phyloP scores from a whole-genome alignment of 1,140 invertebrate species.

The Vanessa atalanta region DNA sequence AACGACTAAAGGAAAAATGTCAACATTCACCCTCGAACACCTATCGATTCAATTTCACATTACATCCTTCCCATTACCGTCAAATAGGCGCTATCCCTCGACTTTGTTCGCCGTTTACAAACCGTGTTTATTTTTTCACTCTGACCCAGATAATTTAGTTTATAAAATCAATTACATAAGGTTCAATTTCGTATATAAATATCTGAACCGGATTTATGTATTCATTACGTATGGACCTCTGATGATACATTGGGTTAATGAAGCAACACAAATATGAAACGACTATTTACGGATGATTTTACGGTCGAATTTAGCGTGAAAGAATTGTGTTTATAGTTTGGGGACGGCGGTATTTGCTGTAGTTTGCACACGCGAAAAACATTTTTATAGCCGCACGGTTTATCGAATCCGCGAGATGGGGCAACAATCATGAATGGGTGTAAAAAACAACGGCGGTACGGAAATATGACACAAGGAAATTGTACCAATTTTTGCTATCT shows the following conservation, averaged over 20 bases:
- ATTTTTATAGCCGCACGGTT: conserved; percentile 22
- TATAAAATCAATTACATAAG: not conserved
- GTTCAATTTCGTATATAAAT: conserved; percentile 4
- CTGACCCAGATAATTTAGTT: not conserved
- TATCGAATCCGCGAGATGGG: conserved; percentile 20
- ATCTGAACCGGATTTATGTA: conserved; percentile 22
- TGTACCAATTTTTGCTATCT: not conserved
- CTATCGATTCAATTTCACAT: conserved; percentile 50
- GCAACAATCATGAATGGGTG: conserved; percentile 16
- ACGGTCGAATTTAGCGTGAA: conserved; percentile 31
- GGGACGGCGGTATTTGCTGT: conserved; percentile 14
- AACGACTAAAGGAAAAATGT: conserved; percentile 4
- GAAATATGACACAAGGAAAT: conserved; percentile 12
- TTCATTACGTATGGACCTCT: conserved; percentile 27
- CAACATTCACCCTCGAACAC: conserved; percentile 11
- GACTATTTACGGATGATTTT: conserved; percentile 32
- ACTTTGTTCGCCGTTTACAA: conserved; percentile 24
- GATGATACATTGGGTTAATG: conserved; percentile 32
- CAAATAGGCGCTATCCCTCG: conserved; percentile 40
- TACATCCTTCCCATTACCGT: conserved; percentile 46
- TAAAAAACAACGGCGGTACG: conserved; percentile 8
- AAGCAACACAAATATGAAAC: conserved; percentile 33
- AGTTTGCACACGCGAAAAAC: conserved; percentile 31
- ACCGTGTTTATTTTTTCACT: conserved; percentile 19
- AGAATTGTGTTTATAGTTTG: conserved; percentile 24